Evolutionary conservation across 2,888 invertebrate species (phyloP), one percentile per base, ranked within the genome.

Genomic region (Lysandra bellargus): DNA sequence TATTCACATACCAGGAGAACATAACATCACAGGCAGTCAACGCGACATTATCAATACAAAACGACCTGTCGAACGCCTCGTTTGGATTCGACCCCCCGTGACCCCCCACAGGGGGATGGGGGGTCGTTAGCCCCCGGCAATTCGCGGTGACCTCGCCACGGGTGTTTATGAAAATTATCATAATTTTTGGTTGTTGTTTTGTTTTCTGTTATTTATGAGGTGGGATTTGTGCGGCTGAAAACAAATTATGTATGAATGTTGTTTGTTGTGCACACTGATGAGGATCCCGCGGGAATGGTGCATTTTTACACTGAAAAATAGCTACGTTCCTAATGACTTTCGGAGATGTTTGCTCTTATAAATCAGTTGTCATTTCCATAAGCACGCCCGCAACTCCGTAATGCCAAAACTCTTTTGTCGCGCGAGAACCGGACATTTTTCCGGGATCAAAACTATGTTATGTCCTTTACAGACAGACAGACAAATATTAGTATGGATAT

Each of bases 101-200:
- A 69, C 12, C n/a, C 61, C 61, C 61, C 23, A 2, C 61, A 23
- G 7, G 61, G 57, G 17, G 61, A 23, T 23, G 64, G 33, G 69
- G 69, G 37, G 69, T 17, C 33, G 33, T 69, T 69, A 69, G 14
- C 33, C 9, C 69, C 33, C 69, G 37, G 64, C 64, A 64, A 64
- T 64, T 64, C 30, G 69, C 33, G 69, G 33, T 14, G 3, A 12
- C 23, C 69, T 12, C 69, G 12, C 12, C 69, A 14, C 57, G 69
- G 37, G 69, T 69, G 69, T 69, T 69, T 69, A 69, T 69, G 33
- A 37, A 69, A 69, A 69, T 69, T 69, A 69, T 69, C 69, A 69
- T 69, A 69, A 69, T 69, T 69, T 69, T 33, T 14, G 33, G 69
- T 37, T 69, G 33, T 69, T 69, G 69, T 37, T 69, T 33, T 69